Evolutionary conservation across 2,113 vertebrate genomes (phyloP).

Genomic region (Meriones unguiculatus): DNA sequence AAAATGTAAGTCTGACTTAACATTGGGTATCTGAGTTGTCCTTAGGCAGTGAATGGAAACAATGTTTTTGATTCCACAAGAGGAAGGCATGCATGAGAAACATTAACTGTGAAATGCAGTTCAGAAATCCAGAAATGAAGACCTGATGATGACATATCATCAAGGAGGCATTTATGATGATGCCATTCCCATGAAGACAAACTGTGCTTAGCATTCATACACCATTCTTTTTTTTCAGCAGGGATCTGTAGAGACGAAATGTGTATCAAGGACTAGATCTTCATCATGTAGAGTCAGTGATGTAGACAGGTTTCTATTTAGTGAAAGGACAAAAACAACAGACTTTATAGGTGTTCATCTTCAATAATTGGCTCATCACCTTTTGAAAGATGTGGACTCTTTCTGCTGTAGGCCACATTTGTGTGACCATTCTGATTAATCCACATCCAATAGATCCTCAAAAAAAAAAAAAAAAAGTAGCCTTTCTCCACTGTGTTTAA

Average conservation of each 20-base stretch:
- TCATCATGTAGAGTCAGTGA: background rate
- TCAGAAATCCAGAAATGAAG: background rate
- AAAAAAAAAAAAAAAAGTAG: background rate
- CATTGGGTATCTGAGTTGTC: background rate
- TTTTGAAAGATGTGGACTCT: background rate
- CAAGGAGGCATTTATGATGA: background rate
- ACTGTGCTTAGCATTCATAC: background rate
- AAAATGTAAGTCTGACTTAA: background rate
- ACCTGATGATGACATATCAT: background rate
- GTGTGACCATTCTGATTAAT: background rate
- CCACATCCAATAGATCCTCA: background rate
- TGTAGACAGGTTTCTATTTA: background rate
- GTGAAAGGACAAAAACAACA: background rate
- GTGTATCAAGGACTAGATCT: background rate
- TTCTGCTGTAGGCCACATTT: background rate
- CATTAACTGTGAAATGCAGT: background rate
- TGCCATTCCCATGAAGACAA: background rate
- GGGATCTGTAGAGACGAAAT: background rate
- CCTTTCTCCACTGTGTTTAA: background rate
- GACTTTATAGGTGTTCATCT: background rate
- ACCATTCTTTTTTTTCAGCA: background rate
- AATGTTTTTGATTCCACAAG: background rate
- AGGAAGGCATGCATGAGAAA: background rate
- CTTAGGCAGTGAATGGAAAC: conserved; percentile 5
- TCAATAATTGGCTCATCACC: background rate